A percentile compares a stretch with the other conserved stretches of the same genome.
Conservation (phyloP, 2,797 vertebrate species). For the Tadarida brasiliensis region DNA sequence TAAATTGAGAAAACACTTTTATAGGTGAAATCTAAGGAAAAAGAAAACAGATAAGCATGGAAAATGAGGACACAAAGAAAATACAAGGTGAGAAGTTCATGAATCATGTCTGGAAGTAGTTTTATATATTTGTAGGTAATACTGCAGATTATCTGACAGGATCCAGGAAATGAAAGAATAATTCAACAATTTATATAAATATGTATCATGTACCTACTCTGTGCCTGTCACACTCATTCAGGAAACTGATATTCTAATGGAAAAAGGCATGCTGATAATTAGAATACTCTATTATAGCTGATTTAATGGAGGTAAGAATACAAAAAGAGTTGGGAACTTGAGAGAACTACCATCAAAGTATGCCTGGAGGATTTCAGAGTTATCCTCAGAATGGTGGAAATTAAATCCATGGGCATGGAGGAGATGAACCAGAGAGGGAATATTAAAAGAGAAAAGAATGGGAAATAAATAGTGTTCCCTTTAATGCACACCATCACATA, state of each 20-base stretch:
- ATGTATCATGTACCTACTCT: constrained; percentile 2
- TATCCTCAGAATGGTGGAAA: neutral
- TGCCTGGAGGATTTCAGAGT: constrained; percentile 11
- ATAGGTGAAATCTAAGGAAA: constrained; percentile 74
- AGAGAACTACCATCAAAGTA: constrained; percentile 46
- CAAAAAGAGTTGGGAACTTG: constrained; percentile 30
- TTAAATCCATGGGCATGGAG: neutral
- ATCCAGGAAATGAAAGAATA: constrained; percentile 48
- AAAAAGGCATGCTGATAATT: constrained; percentile 3
- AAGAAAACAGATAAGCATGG: constrained; percentile 80
- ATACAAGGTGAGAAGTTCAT: constrained; percentile 84
- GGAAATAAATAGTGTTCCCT: neutral
- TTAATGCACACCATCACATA: neutral
- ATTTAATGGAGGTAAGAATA: constrained; percentile 21
- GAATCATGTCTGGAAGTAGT: constrained; percentile 8
- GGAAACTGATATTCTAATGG: neutral
- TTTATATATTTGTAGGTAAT: constrained; percentile 52
- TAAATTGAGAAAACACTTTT: constrained; percentile 68
- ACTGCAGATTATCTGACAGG: constrained; percentile 32
- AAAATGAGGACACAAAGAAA: constrained; percentile 79
- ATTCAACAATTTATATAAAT: constrained; percentile 38
- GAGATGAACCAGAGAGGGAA: constrained; percentile 12
- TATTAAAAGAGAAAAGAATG: neutral
- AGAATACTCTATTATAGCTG: constrained; percentile 30
- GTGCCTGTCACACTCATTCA: constrained; percentile 5